Base-by-base conservation (phyloP, 1,140 invertebrate species). In the Gonatopus flavifemur region DNA sequence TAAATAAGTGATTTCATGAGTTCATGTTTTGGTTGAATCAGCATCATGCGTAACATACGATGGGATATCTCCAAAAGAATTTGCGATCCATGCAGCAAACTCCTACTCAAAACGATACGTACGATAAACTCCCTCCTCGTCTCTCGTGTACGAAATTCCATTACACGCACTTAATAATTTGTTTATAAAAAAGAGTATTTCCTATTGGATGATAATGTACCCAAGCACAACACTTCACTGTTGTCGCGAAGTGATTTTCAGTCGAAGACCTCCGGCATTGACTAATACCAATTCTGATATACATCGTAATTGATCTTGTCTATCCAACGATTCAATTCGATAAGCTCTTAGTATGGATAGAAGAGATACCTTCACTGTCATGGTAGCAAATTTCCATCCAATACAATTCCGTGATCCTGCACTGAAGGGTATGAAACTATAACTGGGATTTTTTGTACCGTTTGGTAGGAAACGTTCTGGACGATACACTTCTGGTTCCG, bases 401-500 rank as follows among this genome's bases (percentile, higher is more conserved):
- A 70, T 70, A 39, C 71, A 76, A 21, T 83, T 83, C 9, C 83
- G 70, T 5, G 77, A 74, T 8, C 83, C 83, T 6, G 82, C 82
- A 28, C 82, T 83, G 55, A 86, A 86, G 0, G 84, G 84, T 3
- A 85, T 73, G 54, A 76, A 84, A 0, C 81, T 62, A 52, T 76
- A 86, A 8, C 77, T 40, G 0, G 66, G 81, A 47, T 80, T 70
- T 15, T 81, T 69, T 1, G 62, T 56, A 2, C 65, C 67, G 13
- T 67, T 51, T 3, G 80, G 75, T 1, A 81, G 54, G 56, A 87
- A 88, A 40, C 84, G 70, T 35, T 87, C 83, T 0, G 86, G 86
- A 58, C 80, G 70, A 62, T 83, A 88, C 1, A 52, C 51, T 9
- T 86, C 79, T 1, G 86, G 86, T 16, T 87, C 75, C 5, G 84